Conservation (phyloP, 2,113 vertebrate species). For the Girardinichthys multiradiatus region DNA sequence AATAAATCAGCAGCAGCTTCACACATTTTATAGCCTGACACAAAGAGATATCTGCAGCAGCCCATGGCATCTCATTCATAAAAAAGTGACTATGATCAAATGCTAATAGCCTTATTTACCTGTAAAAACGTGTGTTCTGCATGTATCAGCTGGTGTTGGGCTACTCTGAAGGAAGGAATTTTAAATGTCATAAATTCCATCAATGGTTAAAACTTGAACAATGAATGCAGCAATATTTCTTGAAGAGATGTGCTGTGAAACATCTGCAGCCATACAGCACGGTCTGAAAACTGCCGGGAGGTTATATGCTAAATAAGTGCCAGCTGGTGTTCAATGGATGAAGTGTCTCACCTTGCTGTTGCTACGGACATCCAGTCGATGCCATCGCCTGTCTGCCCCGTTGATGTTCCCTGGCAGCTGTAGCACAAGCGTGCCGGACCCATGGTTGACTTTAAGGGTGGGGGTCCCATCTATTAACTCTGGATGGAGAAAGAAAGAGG, state of each 20-base stretch:
- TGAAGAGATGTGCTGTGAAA: background rate
- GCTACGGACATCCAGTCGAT: slow-evolving; percentile 87
- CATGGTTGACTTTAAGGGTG: slow-evolving; percentile 88
- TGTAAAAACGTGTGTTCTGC: too few species aligned
- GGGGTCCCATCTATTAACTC: slow-evolving; percentile 85
- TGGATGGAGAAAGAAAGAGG: slow-evolving; percentile 52
- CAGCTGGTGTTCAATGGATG: slow-evolving; percentile 14
- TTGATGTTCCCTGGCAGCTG: slow-evolving; percentile 88
- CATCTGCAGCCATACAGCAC: background rate
- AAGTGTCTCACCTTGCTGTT: slow-evolving; percentile 83
- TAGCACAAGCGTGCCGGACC: slow-evolving; percentile 82
- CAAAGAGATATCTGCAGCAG: too few species aligned
- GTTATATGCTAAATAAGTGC: slow-evolving; percentile 5
- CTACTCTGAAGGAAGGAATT: background rate
- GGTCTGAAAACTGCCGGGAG: background rate
- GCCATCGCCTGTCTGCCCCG: slow-evolving; percentile 88
- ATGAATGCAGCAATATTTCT: background rate
- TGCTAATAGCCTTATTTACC: too few species aligned
- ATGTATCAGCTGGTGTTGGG: too few species aligned
- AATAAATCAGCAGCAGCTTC: too few species aligned
- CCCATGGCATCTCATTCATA: too few species aligned
- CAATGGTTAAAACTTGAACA: background rate
- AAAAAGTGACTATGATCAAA: too few species aligned
- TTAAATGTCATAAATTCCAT: background rate
- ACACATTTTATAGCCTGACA: too few species aligned